A percentile compares a stretch with the other conserved stretches of the same genome.
Conservation (phyloP, 2,113 vertebrate genomes). For the Hoplias malabaricus region DNA sequence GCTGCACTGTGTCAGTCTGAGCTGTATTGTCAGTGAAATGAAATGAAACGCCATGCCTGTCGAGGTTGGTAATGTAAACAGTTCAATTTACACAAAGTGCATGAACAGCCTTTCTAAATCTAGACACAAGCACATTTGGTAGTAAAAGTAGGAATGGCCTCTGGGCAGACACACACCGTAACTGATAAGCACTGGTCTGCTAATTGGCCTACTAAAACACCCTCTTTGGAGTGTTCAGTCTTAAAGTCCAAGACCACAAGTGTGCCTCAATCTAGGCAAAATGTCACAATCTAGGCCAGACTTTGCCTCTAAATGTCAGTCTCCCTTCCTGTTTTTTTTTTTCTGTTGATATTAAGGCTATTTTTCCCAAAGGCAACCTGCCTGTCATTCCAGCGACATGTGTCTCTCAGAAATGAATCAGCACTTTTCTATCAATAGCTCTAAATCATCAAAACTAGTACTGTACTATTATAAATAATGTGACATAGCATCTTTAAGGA, state of each 20-base stretch:
- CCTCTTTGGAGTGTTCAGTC: not conserved
- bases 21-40: conserved; percentile 23
- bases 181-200: not conserved
- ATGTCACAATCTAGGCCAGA: not conserved
- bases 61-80: not conserved
- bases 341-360: not conserved
- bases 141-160: conserved; percentile 37
- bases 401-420: too few relatives aligned
- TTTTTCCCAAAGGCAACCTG: not conserved
- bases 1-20: not conserved
- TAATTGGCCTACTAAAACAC: not conserved
- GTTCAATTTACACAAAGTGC: not conserved
- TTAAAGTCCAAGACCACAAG: not conserved
- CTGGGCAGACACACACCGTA: conserved; percentile 3
- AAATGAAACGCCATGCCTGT: not conserved
- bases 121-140: conserved; percentile 31
- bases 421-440: not conserved
- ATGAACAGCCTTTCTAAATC: not conserved
- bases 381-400: not conserved
- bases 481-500: not conserved
- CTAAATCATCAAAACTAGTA: too few relatives aligned
- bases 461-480: too few relatives aligned
- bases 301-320: not conserved
- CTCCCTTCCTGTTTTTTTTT: conserved; percentile 7
- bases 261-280: not conserved